These are phyloP conservation scores for Aleiodes leptofemur DNA, from an alignment of 2,888 invertebrate genomes.

Conservation along the genomic window DNA sequence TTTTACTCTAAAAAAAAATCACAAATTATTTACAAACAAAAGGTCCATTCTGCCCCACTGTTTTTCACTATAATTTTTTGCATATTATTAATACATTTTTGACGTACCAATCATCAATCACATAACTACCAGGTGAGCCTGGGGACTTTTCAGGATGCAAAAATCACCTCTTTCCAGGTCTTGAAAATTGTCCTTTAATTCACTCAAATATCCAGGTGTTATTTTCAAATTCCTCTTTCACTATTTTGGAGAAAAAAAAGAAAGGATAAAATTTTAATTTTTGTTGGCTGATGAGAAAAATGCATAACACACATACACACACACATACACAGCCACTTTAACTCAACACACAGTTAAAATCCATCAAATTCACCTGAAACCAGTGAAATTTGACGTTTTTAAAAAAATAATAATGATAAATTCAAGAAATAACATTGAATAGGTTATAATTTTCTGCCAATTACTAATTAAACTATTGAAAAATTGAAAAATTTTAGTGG, in stretches of 20 bases:
- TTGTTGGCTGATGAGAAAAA: conserved; percentile 36
- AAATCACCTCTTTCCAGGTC: conserved; percentile 62
- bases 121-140: conserved; percentile 74
- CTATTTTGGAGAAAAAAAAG: conserved; percentile 55
- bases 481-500: background rate
- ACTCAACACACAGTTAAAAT: background rate
- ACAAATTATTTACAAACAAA: no score
- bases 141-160: conserved; percentile 70
- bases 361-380: background rate
- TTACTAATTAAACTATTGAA: conserved; percentile 41
- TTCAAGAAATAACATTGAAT: conserved; percentile 61
- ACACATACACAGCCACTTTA: background rate
- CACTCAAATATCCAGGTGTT: conserved; percentile 66
- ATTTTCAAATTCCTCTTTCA: conserved; percentile 63
- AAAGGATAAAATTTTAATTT: background rate
- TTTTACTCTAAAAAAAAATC: no score
- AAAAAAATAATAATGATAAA: conserved; percentile 62
- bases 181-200: conserved; percentile 64
- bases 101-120: conserved; percentile 74
- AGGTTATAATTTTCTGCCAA: conserved; percentile 65
- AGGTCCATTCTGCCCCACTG: no score
- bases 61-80: conserved; percentile 68
- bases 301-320: no score
- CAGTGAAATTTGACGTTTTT: conserved; percentile 11
- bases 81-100: conserved; percentile 73